Base-by-base conservation (phyloP, 1,140 invertebrate genomes). In the Centruroides vittatus region DNA sequence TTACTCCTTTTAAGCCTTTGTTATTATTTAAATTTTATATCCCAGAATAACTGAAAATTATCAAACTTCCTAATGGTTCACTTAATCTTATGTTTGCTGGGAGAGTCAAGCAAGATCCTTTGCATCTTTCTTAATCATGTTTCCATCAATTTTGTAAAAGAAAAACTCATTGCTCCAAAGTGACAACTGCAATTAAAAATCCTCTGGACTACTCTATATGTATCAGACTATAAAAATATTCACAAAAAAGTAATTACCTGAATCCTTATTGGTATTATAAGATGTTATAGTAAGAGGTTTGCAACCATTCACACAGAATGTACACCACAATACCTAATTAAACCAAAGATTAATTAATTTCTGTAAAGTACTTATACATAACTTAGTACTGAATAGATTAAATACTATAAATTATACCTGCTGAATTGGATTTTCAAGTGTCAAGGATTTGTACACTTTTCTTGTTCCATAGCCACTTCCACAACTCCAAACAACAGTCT, bases 401-500 rank as follows among this genome's bases (percentile, higher is more conserved):
- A 83, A 85, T 80, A 89, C 93, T 41, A 41, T 6, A 41, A 41
- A 5, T 5, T 87, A 72, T 3, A 88, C 89, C 75, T 91, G 85
- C 70, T 85, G 81, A 35, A 95, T 85, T 41, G 84, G 80, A 47
- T 82, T 80, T 63, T 90, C 85, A 67, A 85, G 81, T 5, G 88
- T 92, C 70, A 88, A 93, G 54, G 83, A 84, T 66, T 76, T 76
- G 46, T 78, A 63, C 5, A 77, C 67, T 49, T 68, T 60, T 36
- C 71, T 67, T 34, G 67, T 62, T 9, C 68, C 69, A 64, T 73
- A 68, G 13, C 70, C 70, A 58, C 70, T 72, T 12, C 77, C 76
- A 59, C 71, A 69, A 61, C 79, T 81, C 82, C 89, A 91, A 35
- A 94, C 81, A 23, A 87, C 89, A 34, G 87, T 86, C 70, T 85